Percentiles rank a stretch among this genome's conserved stretches.
Evolutionary conservation across 35 echinoderm and acorn worm genomes (phyloP).

Genomic region (Stichopus chloronotus): DNA sequence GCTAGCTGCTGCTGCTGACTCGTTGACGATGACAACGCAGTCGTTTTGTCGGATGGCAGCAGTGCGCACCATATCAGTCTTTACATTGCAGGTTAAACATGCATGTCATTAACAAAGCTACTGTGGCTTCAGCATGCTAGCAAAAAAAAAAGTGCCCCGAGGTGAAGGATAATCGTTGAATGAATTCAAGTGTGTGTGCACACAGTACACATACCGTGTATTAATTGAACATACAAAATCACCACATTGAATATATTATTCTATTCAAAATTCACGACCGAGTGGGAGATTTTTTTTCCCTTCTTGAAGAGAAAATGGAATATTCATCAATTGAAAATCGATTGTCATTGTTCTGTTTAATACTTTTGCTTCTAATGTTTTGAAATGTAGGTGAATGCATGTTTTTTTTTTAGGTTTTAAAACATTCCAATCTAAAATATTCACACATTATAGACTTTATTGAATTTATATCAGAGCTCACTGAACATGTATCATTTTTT

Average conservation of each 20-base stretch:
- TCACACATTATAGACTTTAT: too few relatives aligned
- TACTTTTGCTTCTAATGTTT: too few relatives aligned
- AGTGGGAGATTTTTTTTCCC: too few relatives aligned
- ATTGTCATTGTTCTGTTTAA: too few relatives aligned
- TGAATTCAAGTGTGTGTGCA: constrained; percentile 34
- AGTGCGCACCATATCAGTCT: neutral
- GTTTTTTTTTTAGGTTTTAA: too few relatives aligned
- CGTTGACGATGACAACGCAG: too few relatives aligned
- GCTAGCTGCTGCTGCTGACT: neutral
- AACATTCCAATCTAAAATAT: too few relatives aligned
- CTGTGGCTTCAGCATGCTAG: constrained; percentile 24
- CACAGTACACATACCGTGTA: constrained; percentile 5
- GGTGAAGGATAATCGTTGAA: constrained; percentile 54
- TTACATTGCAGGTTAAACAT: constrained; percentile 54
- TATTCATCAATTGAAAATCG: too few relatives aligned
- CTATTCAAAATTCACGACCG: neutral
- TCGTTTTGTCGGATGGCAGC: neutral
- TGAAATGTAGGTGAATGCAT: too few relatives aligned
- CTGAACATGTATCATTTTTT: too few relatives aligned
- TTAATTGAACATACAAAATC: constrained; percentile 3
- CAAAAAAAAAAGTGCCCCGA: constrained; percentile 16
- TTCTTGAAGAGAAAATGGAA: too few relatives aligned
- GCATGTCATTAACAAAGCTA: constrained; percentile 52
- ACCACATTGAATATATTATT: constrained; percentile 6
- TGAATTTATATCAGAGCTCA: too few relatives aligned